These are phyloP conservation scores for zebrafish (Danio rerio) DNA, from an alignment of 2,113 vertebrate genomes.

Conservation along the genomic window DNA sequence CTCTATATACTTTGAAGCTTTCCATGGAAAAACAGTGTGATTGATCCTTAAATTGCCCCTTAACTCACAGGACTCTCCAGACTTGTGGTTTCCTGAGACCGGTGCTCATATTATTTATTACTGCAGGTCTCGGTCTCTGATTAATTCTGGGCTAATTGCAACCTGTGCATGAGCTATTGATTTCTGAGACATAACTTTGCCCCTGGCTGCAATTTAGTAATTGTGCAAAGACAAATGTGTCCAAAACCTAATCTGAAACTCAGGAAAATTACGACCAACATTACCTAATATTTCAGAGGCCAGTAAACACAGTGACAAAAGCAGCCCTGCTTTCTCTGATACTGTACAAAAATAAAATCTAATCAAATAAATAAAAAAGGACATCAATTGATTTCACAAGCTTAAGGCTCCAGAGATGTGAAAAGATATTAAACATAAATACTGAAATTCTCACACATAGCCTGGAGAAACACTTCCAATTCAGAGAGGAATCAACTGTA, in stretches of 20 bases:
- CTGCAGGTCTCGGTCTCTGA: constrained; percentile 62
- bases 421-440: constrained; percentile 59
- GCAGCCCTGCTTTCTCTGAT: constrained; percentile 24
- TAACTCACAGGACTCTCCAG: constrained; percentile 58
- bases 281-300: constrained; percentile 61
- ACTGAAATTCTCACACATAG: constrained; percentile 34
- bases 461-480: constrained; percentile 38
- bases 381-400: constrained; percentile 60
- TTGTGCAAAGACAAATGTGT: constrained; percentile 67
- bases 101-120: constrained; percentile 67
- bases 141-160: constrained; percentile 74
- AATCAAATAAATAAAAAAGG: constrained; percentile 58
- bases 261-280: constrained; percentile 61
- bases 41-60: constrained; percentile 62
- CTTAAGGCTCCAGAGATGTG: constrained; percentile 60
- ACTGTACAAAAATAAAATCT: constrained; percentile 34
- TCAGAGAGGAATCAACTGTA: constrained; percentile 27
- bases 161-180: constrained; percentile 66
- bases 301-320: constrained; percentile 68
- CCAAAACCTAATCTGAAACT: constrained; percentile 63
- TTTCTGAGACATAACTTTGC: constrained; percentile 63
- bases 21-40: constrained; percentile 69
- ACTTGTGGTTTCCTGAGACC: constrained; percentile 17
- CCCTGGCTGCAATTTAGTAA: constrained; percentile 68
- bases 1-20: constrained; percentile 16